phyloP scores from a whole-genome alignment of 2,888 invertebrate species.

The Rhagium mordax region DNA sequence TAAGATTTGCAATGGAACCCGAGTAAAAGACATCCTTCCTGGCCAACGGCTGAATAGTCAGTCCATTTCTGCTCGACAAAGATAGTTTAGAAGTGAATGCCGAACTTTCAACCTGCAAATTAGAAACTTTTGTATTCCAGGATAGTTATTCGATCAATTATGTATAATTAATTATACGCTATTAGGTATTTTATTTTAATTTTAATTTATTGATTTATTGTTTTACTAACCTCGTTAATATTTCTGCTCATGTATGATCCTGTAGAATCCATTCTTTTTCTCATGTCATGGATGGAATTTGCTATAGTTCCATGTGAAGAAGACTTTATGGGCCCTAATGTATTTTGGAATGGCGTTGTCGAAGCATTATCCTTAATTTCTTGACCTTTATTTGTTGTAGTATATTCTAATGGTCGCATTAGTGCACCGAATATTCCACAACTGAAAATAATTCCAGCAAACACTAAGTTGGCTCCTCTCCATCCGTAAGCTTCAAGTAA shows the following conservation, averaged over 20 bases:
- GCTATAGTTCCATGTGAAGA: slow-evolving; percentile 82
- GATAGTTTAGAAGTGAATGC: slow-evolving; percentile 79
- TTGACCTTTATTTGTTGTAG: slow-evolving; percentile 83
- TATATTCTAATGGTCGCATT: slow-evolving; percentile 85
- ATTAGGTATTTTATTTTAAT: not conserved
- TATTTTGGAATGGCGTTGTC: slow-evolving; percentile 84
- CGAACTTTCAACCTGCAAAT: slow-evolving; percentile 77
- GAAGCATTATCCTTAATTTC: slow-evolving; percentile 86
- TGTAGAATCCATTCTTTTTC: slow-evolving; percentile 74
- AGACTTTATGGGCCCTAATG: slow-evolving; percentile 85
- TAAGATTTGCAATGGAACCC: slow-evolving; percentile 93
- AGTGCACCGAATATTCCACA: slow-evolving; percentile 91
- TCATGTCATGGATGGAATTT: slow-evolving; percentile 81
- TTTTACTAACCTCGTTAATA: slow-evolving; percentile 72
- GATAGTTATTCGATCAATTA: too few species aligned
- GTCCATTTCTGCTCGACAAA: slow-evolving; percentile 67
- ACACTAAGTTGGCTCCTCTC: slow-evolving; percentile 91
- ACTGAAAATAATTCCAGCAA: slow-evolving; percentile 91
- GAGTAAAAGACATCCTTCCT: slow-evolving; percentile 98
- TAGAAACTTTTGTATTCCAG: not conserved
- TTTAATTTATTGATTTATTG: not conserved
- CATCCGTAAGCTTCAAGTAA: slow-evolving; percentile 86
- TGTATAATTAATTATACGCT: too few species aligned
- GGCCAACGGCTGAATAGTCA: slow-evolving; percentile 89
- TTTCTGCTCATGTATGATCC: slow-evolving; percentile 74